Percentiles rank a stretch among this genome's conserved stretches.
Evolutionary conservation across 2,797 vertebrate species (phyloP).

Genomic region (Triplophysa bombifrons): DNA sequence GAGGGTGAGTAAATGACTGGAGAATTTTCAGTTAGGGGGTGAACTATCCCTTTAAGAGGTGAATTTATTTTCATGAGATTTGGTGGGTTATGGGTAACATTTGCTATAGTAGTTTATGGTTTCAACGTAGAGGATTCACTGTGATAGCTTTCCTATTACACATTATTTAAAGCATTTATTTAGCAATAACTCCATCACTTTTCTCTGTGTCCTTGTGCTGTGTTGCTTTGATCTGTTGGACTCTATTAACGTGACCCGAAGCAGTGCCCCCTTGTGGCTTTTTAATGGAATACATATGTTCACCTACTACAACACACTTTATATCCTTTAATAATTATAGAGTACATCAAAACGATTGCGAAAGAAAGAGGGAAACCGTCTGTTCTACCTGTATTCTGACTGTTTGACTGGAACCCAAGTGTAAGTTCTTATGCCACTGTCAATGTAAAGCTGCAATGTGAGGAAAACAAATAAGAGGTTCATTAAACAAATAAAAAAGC

Average conservation of each 20-base stretch:
- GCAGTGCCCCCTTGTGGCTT: slow-evolving; percentile 44
- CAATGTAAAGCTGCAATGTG: slow-evolving; percentile 88
- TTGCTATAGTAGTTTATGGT: no score
- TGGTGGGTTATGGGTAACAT: no score
- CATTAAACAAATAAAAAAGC: no score
- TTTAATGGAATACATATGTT: background rate
- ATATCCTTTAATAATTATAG: background rate
- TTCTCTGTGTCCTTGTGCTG: background rate
- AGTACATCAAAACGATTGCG: background rate
- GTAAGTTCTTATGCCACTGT: slow-evolving; percentile 86
- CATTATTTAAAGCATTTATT: background rate
- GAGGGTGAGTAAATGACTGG: no score
- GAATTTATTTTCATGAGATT: no score
- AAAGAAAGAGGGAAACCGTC: background rate
- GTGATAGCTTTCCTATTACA: background rate
- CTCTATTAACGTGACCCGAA: slow-evolving; percentile 15
- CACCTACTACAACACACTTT: no score
- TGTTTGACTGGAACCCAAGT: slow-evolving; percentile 86
- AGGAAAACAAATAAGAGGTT: background rate
- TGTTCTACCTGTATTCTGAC: slow-evolving; percentile 87
- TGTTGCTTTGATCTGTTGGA: background rate
- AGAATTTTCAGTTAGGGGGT: no score
- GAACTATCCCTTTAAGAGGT: no score
- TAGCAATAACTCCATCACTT: background rate
- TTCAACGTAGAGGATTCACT: background rate